Percentiles rank a stretch among this genome's conserved stretches.
phyloP scores from a whole-genome alignment of 1,140 invertebrate species.

The Drosophila bocki region DNA sequence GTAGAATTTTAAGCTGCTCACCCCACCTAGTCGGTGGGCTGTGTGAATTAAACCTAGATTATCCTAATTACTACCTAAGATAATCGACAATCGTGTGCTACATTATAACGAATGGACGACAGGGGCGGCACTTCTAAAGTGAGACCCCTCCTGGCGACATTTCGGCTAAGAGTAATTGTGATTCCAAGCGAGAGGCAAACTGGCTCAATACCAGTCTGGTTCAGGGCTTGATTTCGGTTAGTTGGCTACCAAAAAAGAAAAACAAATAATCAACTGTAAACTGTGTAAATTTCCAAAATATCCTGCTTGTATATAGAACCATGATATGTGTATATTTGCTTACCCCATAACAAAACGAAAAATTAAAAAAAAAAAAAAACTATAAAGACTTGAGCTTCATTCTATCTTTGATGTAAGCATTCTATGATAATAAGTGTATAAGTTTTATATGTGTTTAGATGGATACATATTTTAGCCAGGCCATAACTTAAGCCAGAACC shows the following conservation, averaged over 20 bases:
- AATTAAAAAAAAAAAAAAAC: slow-evolving; percentile 43
- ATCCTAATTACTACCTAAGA: slow-evolving; percentile 40
- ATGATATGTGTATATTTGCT: slow-evolving; percentile 72
- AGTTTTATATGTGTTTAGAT: slow-evolving; percentile 54
- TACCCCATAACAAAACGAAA: slow-evolving; percentile 15
- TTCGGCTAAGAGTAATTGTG: slow-evolving; percentile 40
- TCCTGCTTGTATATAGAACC: slow-evolving; percentile 44
- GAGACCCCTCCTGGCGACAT: slow-evolving; percentile 10
- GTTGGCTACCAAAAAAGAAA: slow-evolving; percentile 1
- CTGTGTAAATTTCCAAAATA: slow-evolving; percentile 62
- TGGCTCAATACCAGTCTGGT: slow-evolving; percentile 20
- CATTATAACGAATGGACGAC: slow-evolving; percentile 22
- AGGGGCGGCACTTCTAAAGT: slow-evolving; percentile 41
- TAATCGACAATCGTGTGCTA: slow-evolving; percentile 56
- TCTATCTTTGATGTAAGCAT: slow-evolving; percentile 79
- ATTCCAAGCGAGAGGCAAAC: slow-evolving; percentile 36
- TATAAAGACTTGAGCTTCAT: slow-evolving; percentile 84
- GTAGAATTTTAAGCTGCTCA: slow-evolving; percentile 36
- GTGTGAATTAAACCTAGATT: slow-evolving; percentile 25
- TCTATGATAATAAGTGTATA: slow-evolving; percentile 68
- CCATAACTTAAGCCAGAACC: slow-evolving; percentile 40
- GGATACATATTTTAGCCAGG: slow-evolving; percentile 53
- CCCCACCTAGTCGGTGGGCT: slow-evolving; percentile 20
- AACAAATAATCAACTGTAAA: slow-evolving; percentile 34
- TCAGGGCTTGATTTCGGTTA: slow-evolving; percentile 30